phyloP scores from a whole-genome alignment of 2,113 vertebrate genomes.

The Zosterops japonicus region DNA sequence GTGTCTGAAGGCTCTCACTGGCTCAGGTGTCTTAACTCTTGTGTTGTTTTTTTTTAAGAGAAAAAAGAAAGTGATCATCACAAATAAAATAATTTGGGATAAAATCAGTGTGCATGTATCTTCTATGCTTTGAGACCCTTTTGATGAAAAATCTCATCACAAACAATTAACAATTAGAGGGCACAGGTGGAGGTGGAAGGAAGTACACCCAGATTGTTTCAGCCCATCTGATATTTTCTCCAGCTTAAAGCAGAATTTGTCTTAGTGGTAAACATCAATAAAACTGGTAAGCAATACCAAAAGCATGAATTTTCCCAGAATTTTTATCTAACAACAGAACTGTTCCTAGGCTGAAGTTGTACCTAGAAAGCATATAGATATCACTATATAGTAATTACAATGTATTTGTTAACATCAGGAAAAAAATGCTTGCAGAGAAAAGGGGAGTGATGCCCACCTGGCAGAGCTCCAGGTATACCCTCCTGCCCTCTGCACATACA shows the following conservation, averaged over 20 bases:
- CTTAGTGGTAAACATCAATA: neutral
- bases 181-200: neutral
- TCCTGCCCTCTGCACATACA: neutral
- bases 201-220: neutral
- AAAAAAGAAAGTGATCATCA: neutral
- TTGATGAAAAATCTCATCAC: neutral
- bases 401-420: neutral
- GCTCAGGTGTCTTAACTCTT: neutral
- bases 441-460: neutral
- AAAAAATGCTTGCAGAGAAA: neutral
- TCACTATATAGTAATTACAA: neutral
- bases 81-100: neutral
- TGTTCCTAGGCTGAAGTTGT: neutral
- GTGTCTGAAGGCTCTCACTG: neutral
- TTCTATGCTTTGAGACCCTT: neutral
- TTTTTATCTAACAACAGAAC: neutral
- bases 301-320: neutral
- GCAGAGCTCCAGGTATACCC: neutral
- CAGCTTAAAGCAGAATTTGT: neutral
- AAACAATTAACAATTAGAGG: neutral
- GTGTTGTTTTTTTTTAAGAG: neutral
- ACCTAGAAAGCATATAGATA: neutral
- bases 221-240: neutral
- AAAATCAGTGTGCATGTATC: neutral
- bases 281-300: neutral